Base-by-base conservation (phyloP, 2,888 invertebrate species). In the Mimas tiliae region DNA sequence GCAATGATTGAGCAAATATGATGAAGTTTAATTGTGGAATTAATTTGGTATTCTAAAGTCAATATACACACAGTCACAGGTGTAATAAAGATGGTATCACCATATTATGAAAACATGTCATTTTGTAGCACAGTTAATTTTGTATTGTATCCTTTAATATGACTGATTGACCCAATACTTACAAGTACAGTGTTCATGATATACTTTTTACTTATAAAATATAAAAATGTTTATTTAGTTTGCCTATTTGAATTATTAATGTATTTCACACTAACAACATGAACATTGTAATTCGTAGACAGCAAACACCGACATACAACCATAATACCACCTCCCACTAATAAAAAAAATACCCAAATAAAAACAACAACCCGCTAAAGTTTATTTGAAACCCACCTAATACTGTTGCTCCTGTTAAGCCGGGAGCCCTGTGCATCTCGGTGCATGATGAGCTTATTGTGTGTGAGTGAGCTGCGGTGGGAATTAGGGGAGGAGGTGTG, bases 341-440 rank as follows among this genome's bases (percentile, higher is more conserved):
- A 47, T 34, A 11, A 38, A 34, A 21, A 55, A 58, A 34, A n/a
- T n/a, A 48, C 33, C 64, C 27, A 47, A 62, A 33, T 9, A 42
- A 45, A 53, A 21, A 64, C 34, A 47, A 11, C 12, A 65, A 58
- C 45, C 50, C 62, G n/a, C 62, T 42, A 51, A 65, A 65, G 58
- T 70, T 52, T 66, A 64, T 65, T 27, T 69, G 68, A 65, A 75
- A 91, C 94, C 94, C 92, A 98, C 98, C 98, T 97, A 91, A 98
- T 98, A 86, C 98, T 98, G 94, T 98, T 98, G 94, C 98, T 98
- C 85, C 98, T 94, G 91, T 97, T 97, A 76, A 98, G 94, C 83
- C 97, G 94, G 72, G 95, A 94, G 80, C 88, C 90, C 82, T 95
- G 95, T 78, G 94, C 94, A 82, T 94, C 93, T 68, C 94, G 94